Conservation (phyloP, 2,113 vertebrate species). For the Nothobranchius kuhntae region DNA sequence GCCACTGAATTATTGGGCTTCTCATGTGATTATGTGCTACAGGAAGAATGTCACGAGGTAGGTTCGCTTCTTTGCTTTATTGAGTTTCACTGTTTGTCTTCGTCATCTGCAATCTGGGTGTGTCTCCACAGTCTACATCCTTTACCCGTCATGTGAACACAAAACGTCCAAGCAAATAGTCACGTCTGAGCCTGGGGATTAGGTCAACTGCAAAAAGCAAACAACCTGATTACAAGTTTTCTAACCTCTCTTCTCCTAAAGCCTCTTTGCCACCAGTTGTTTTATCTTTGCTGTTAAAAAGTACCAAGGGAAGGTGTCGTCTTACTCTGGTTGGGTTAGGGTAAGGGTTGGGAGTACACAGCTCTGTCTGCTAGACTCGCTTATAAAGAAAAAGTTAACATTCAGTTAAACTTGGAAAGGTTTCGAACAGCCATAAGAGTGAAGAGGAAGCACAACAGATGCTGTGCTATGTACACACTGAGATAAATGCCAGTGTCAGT, state of each 20-base stretch:
- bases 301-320: not conserved
- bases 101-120: constrained; percentile 11
- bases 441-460: constrained; percentile 3
- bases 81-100: constrained; percentile 13
- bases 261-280: not conserved
- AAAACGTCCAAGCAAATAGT: constrained; percentile 59
- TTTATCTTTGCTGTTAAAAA: not conserved
- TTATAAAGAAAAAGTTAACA: too few species aligned
- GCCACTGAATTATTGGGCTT: constrained; percentile 29
- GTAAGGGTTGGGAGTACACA: too few species aligned
- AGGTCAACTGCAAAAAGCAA: constrained; percentile 22
- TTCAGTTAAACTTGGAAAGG: not conserved
- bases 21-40: constrained; percentile 17
- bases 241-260: constrained; percentile 18
- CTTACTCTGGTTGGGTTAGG: too few species aligned
- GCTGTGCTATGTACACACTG: not conserved
- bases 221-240: constrained; percentile 29
- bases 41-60: constrained; percentile 4
- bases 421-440: constrained; percentile 4
- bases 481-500: not conserved
- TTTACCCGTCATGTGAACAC: constrained; percentile 23
- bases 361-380: too few species aligned
- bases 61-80: constrained; percentile 21
- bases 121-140: constrained; percentile 17
- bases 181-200: constrained; percentile 62